These are phyloP conservation scores for Drosophila limbata DNA, from an alignment of 2,888 invertebrate species.

Conservation along the genomic window DNA sequence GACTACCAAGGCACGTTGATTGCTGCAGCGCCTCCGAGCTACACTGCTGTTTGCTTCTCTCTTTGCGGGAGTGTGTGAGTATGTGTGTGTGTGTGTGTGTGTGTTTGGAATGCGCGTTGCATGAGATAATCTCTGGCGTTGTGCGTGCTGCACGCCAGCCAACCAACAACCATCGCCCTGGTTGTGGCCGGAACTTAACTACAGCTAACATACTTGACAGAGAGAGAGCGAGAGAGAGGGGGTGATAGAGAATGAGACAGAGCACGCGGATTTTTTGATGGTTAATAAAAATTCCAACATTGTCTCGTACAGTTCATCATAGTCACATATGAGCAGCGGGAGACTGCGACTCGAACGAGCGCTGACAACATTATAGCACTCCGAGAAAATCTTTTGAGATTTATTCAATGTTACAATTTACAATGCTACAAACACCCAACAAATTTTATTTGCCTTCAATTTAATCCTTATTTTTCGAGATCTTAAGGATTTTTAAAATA, in stretches of 20 bases:
- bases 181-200: slow-evolving; percentile 47
- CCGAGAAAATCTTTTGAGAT: slow-evolving; percentile 29
- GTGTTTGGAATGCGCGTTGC: slow-evolving; percentile 71
- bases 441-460: too few species aligned
- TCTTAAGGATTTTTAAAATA: too few species aligned
- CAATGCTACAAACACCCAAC: too few species aligned
- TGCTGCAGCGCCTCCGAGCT: slow-evolving; percentile 64
- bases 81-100: slow-evolving; percentile 2
- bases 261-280: slow-evolving; percentile 75
- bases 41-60: slow-evolving; percentile 7
- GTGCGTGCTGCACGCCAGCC: slow-evolving; percentile 77
- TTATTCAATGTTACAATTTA: background rate
- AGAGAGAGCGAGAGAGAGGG: background rate
- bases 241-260: background rate
- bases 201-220: slow-evolving; percentile 18
- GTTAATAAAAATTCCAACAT: slow-evolving; percentile 84
- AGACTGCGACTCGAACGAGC: slow-evolving; percentile 25
- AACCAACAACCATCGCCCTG: slow-evolving; percentile 48
- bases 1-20: slow-evolving; percentile 75
- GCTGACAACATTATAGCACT: slow-evolving; percentile 55
- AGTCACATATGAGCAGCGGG: slow-evolving; percentile 50
- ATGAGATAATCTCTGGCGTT: slow-evolving; percentile 75
- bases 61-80: slow-evolving; percentile 11
- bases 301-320: slow-evolving; percentile 81
- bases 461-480: too few species aligned